Conservation (phyloP, 2,113 vertebrate species). For the Nycticryphes semicollaris region DNA sequence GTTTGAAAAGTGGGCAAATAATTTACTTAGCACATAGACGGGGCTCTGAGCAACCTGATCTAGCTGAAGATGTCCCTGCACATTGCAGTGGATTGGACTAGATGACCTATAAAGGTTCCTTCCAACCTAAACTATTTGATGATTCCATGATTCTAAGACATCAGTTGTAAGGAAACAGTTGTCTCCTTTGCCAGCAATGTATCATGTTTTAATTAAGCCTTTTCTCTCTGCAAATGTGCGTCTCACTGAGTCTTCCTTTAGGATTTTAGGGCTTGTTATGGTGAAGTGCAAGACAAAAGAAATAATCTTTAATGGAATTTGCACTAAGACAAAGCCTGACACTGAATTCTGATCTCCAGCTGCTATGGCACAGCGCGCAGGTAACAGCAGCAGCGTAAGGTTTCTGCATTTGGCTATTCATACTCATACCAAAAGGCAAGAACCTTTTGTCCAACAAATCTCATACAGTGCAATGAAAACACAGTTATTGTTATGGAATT, state of each 20-base stretch:
- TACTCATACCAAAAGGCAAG: background rate
- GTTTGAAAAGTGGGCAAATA: background rate
- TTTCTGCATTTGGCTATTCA: background rate
- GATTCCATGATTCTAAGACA: background rate
- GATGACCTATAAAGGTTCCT: background rate
- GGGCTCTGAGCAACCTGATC: background rate
- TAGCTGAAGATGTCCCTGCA: background rate
- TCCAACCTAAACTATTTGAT: background rate
- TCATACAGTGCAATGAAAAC: background rate
- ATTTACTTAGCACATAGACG: background rate
- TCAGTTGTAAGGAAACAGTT: background rate
- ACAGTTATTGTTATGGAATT: background rate
- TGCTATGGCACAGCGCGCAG: background rate
- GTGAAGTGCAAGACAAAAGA: background rate
- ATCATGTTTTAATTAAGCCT: background rate
- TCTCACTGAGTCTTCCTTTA: background rate
- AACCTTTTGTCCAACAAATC: background rate
- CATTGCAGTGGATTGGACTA: background rate
- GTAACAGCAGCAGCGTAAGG: accelerated
- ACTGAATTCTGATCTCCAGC: background rate
- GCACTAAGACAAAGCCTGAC: background rate
- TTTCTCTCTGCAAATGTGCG: background rate
- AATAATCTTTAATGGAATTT: background rate
- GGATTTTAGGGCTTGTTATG: background rate
- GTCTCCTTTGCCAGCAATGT: background rate